These are phyloP conservation scores for Tuta absoluta DNA, from an alignment of 2,888 invertebrate genomes.

Conservation along the genomic window DNA sequence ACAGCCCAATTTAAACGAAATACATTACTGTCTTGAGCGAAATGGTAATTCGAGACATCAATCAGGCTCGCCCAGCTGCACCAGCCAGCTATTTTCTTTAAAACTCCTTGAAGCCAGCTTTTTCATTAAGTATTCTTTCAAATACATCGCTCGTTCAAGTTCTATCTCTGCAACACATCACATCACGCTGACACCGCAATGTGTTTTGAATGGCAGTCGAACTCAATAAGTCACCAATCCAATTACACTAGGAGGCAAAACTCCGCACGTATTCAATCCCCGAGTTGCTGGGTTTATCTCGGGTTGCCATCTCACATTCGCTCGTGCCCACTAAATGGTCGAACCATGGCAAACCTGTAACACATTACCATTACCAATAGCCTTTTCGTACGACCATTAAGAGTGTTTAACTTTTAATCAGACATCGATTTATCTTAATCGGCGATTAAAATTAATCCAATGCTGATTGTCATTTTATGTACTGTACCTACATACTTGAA, in stretches of 20 bases:
- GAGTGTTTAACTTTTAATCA: conserved; percentile 18
- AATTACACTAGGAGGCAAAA: conserved; percentile 23
- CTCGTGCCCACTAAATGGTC: conserved; percentile 27
- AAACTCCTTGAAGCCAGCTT: not conserved
- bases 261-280: conserved; percentile 34
- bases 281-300: conserved; percentile 33
- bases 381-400: conserved; percentile 20
- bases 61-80: conserved; percentile 18
- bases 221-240: conserved; percentile 5
- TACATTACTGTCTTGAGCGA: conserved; percentile 21
- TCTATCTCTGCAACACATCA: not conserved
- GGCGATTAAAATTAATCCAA: conserved; percentile 20
- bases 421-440: conserved; percentile 23
- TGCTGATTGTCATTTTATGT: not conserved
- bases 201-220: not conserved
- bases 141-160: not conserved
- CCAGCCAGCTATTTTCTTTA: not conserved
- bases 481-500: too few species aligned
- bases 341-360: conserved; percentile 18
- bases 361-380: conserved; percentile 24
- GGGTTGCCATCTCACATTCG: conserved; percentile 31
- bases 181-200: not conserved
- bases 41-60: conserved; percentile 24
- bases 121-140: not conserved
- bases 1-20: conserved; percentile 27